A percentile compares a stretch with the other conserved stretches of the same genome.
phyloP scores from a whole-genome alignment of 1,140 invertebrate genomes.

The Vollenhovia emeryi region DNA sequence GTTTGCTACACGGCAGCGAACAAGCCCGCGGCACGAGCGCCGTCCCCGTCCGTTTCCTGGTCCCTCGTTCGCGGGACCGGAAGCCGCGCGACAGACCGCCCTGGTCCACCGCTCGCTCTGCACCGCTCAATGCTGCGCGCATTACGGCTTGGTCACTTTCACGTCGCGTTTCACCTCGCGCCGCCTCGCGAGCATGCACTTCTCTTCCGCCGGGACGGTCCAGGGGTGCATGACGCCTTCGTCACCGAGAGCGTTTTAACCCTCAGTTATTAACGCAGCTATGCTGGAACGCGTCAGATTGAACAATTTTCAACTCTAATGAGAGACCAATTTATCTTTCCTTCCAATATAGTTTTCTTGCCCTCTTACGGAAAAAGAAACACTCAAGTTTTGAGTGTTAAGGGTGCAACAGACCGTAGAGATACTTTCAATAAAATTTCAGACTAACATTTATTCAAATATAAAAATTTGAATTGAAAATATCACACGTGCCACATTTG shows the following conservation, averaged over 20 bases:
- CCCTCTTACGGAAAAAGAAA: no score
- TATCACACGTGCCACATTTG: not conserved
- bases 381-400: no score
- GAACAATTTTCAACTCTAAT: not conserved
- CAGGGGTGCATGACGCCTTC: not conserved
- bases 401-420: no score
- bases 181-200: slow-evolving; percentile 32
- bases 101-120: slow-evolving; percentile 71
- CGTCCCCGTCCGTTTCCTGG: slow-evolving; percentile 60
- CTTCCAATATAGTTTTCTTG: not conserved
- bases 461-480: not conserved
- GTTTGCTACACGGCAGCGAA: slow-evolving; percentile 31
- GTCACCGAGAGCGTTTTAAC: not conserved
- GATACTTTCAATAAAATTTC: not conserved
- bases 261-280: not conserved
- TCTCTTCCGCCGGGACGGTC: slow-evolving; percentile 56
- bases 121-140: not conserved
- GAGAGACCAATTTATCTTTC: not conserved
- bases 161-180: slow-evolving; percentile 69
- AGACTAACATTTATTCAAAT: no score
- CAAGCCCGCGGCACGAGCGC: slow-evolving; percentile 8
- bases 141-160: slow-evolving; percentile 74
- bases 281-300: not conserved
- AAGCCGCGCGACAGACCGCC: slow-evolving; percentile 71
- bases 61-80: slow-evolving; percentile 59